Evolutionary conservation across 2,888 invertebrate species (phyloP), one percentile per base, ranked within the genome.

Genomic region (Leptinotarsa juncta): DNA sequence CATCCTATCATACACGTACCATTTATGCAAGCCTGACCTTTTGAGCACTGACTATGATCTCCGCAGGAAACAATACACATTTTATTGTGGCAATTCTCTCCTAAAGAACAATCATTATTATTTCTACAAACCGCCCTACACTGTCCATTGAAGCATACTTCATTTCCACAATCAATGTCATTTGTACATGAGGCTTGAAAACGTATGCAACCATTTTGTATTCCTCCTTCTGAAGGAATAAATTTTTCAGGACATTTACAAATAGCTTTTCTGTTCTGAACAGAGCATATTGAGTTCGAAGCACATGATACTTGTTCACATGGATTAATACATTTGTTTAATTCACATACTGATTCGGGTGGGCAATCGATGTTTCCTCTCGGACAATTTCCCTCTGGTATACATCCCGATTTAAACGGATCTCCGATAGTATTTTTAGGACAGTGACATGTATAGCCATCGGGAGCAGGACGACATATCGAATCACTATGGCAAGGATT

Each of bases 1-100:
- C 97, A 97, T 26, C 97, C 97, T 73, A 96, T 89, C 3, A 93
- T 88, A 85, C 97, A 97, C 76, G 93, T 91, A 7, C 95, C 95
- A 77, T 90, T 91, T 16, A 94, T 90, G 85, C 97, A 97, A 15
- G 96, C 96, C 88, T 96, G 93, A 68, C 93, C 93, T 48, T 89
- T 87, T 69, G 93, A 91, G 86, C 97, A 97, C 85, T 96, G 96
- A 66, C 92, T 91, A 85, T 97, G 95, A 73, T 94, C 93, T 68
- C 91, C 91, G 82, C 97, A 97, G 74, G 95, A 92, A n/a, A 93
- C 90, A 76, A 92, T 90, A 84, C 97, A 97, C 79, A 94, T 92
- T 85, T 93, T 96, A 81, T 94, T 92, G 1, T 92, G 86, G 85
- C 97, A 97, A 80, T 91, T 90, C 84, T 97, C 96, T 26, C 95